Conservation (phyloP, 1,140 invertebrate genomes). For the Microplitis mediator region DNA sequence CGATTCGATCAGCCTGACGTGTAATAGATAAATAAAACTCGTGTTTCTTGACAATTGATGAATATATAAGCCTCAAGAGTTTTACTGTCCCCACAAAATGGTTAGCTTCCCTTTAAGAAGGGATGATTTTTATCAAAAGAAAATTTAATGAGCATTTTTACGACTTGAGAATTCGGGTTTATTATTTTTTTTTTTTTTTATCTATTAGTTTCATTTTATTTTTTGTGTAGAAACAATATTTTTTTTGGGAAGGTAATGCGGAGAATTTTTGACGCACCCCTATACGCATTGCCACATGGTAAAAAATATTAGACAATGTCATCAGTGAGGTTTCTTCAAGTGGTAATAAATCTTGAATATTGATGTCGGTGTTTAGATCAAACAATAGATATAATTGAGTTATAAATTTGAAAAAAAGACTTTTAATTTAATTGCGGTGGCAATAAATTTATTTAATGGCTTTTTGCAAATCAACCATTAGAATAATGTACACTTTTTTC, state of each 20-base stretch:
- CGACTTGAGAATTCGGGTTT: background rate
- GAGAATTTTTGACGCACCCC: background rate
- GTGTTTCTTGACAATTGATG: slow-evolving; percentile 42
- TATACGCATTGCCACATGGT: background rate
- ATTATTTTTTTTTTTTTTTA: background rate
- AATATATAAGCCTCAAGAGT: slow-evolving; percentile 12
- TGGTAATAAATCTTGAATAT: slow-evolving; percentile 10
- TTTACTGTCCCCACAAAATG: background rate
- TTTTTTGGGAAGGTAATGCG: no score
- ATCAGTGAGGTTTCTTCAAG: slow-evolving; percentile 11
- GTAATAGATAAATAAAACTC: slow-evolving; percentile 62
- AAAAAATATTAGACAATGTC: slow-evolving; percentile 5
- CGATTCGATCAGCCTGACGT: slow-evolving; percentile 50
- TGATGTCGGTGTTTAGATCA: background rate
- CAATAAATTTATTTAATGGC: slow-evolving; percentile 14
- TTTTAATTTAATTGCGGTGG: slow-evolving; percentile 5
- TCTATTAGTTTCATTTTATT: background rate
- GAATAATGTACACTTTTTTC: no score
- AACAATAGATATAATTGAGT: slow-evolving; percentile 3
- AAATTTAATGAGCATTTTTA: slow-evolving; percentile 14
- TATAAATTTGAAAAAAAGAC: background rate
- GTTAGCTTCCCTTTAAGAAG: background rate
- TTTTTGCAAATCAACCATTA: no score
- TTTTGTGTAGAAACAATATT: no score
- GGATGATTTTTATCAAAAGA: slow-evolving; percentile 13